Base-by-base conservation (phyloP, 2,113 vertebrate species). In the Bostrychus sinensis region DNA sequence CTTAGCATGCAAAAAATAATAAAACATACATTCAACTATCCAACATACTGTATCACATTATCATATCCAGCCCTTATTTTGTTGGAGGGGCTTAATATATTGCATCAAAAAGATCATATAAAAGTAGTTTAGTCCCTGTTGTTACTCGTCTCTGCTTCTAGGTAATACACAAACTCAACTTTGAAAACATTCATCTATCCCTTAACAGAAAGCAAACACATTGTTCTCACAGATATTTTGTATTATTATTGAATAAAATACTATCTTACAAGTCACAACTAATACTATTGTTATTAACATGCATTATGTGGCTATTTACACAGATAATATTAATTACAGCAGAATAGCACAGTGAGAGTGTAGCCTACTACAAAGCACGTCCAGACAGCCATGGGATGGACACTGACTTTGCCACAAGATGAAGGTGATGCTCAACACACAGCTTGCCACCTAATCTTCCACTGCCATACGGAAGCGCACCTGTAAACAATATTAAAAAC, bases 401-500 rank as follows among this genome's bases (percentile, higher is more conserved):
- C 48, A n/a, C 14, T 56, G 26, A 58, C 22, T 57, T 25, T 55
- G 9, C 55, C 37, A 71, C 19, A 11, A 45, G 30, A 53, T 57
- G 30, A 48, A 13, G 46, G 60, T 57, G 7, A 60, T 60, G 26
- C 13, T 43, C 2, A 64, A 38, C 23, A 45, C 56, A 46, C 57
- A 48, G 48, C 48, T 48, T 25, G 11, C 30, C 3, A 20, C 23
- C 14, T 50, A 41, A 11, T 64, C 16, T 14, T 63, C 20, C 42
- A 14, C 2, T 45, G n/a, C 34, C 41, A 54, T 30, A 50, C 51
- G 48, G 48, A 51, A 51, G 26, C 48, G 48, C 16, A 51, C 48
- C 48, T 51, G 48, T 28, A 30, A 48, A 51, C 48, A 51, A 51
- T 51, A 51, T 51, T 28, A 51, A 51, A 51, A 51, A 51, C 23